These are phyloP conservation scores for Danio tinwini DNA, from an alignment of 2,797 vertebrate species.

Conservation along the genomic window DNA sequence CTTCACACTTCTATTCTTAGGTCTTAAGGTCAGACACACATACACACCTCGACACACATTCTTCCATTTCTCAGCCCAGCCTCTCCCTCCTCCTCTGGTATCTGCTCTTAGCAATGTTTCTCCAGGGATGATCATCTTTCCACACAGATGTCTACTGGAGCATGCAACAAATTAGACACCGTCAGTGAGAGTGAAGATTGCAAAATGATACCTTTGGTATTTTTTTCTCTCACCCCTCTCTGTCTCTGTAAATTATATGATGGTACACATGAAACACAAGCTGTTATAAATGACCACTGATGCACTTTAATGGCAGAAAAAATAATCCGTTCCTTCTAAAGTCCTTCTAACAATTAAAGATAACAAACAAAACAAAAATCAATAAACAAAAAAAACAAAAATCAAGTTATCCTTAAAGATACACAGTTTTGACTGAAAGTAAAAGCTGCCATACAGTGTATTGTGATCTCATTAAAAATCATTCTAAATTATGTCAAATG, in stretches of 20 bases:
- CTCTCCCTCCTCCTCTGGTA: slow-evolving; percentile 73
- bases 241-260: slow-evolving; percentile 67
- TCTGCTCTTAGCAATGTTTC: slow-evolving; percentile 74
- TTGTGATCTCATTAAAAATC: neutral
- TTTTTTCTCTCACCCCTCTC: slow-evolving; percentile 51
- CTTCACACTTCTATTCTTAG: neutral
- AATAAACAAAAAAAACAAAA: neutral
- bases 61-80: neutral
- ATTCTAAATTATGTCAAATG: neutral
- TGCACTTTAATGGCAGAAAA: slow-evolving; percentile 6
- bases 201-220: slow-evolving; percentile 82
- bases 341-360: neutral
- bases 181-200: slow-evolving; percentile 72
- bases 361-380: neutral
- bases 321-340: neutral
- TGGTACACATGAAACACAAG: slow-evolving; percentile 70
- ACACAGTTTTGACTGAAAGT: neutral
- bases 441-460: neutral
- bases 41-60: slow-evolving; percentile 42
- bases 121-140: slow-evolving; percentile 78
- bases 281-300: slow-evolving; percentile 46
- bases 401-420: neutral
- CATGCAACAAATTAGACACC: slow-evolving; percentile 82
- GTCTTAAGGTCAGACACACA: slow-evolving; percentile 59
- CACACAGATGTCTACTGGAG: slow-evolving; percentile 82